A percentile compares a stretch with the other conserved stretches of the same genome.
These are phyloP conservation scores for Sminthopsis crassicaudata DNA, from an alignment of 2,113 vertebrate species.

Conservation along the genomic window DNA sequence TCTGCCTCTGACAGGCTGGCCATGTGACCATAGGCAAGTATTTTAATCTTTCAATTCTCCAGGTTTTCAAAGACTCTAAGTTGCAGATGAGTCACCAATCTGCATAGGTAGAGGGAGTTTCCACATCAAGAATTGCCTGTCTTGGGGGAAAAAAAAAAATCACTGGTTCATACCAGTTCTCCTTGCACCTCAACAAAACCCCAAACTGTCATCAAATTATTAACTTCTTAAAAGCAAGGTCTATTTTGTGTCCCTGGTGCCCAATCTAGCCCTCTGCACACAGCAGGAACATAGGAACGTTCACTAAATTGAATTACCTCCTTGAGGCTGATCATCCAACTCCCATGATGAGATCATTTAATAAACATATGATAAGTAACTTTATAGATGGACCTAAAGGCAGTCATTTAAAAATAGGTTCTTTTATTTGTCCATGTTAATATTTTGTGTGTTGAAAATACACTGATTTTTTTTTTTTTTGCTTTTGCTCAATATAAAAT, in stretches of 20 bases:
- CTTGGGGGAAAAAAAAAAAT: neutral
- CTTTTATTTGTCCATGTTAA: neutral
- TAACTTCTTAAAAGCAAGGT: neutral
- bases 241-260: neutral
- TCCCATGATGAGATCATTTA: neutral
- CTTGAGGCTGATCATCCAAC: neutral
- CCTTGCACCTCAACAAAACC: neutral
- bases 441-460: neutral
- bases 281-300: neutral
- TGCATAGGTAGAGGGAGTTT: neutral
- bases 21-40: too few species aligned
- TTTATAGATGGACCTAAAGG: neutral
- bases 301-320: neutral
- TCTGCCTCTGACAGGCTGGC: too few species aligned
- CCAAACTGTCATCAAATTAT: neutral
- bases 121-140: neutral
- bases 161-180: neutral
- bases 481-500: neutral
- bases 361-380: neutral
- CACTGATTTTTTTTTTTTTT: neutral
- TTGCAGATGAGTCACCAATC: neutral
- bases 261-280: neutral
- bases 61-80: neutral
- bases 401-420: neutral
- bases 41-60: neutral